Conservation (phyloP, 2,797 vertebrate genomes). For the Anguilla obscura region DNA sequence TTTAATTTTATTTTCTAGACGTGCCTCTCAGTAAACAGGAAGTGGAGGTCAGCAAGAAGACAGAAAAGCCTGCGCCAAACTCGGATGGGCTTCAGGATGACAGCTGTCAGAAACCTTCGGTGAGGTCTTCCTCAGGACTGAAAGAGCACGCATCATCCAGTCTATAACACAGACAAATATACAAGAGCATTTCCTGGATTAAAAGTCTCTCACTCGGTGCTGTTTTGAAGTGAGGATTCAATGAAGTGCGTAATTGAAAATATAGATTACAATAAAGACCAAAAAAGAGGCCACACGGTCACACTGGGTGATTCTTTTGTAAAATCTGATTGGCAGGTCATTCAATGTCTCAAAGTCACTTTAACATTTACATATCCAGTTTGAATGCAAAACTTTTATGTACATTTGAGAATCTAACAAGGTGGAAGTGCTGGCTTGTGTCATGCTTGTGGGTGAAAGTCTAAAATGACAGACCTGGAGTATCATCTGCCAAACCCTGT, state of each 20-base stretch:
- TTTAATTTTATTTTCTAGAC: conserved; percentile 48
- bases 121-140: conserved; percentile 43
- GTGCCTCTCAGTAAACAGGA: conserved; percentile 31
- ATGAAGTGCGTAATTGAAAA: not conserved
- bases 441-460: not conserved
- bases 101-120: conserved; percentile 52
- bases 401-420: not conserved
- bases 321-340: conserved; percentile 9
- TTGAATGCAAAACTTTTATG: not conserved
- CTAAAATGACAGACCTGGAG: not conserved
- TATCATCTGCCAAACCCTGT: not conserved
- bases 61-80: conserved; percentile 35
- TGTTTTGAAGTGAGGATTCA: not conserved
- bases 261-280: not conserved
- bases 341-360: not conserved
- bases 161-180: not conserved
- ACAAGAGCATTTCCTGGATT: not conserved
- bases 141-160: not conserved
- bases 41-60: conserved; percentile 10
- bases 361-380: not conserved
- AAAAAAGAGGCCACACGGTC: not conserved
- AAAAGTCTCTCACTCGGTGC: not conserved
- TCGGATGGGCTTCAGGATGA: conserved; percentile 44
- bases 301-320: not conserved
- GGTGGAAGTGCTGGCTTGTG: not conserved